A percentile compares a stretch with the other conserved stretches of the same genome.
These are phyloP conservation scores for Drymodes brunneopygia DNA, from an alignment of 2,113 vertebrate genomes.

Conservation along the genomic window DNA sequence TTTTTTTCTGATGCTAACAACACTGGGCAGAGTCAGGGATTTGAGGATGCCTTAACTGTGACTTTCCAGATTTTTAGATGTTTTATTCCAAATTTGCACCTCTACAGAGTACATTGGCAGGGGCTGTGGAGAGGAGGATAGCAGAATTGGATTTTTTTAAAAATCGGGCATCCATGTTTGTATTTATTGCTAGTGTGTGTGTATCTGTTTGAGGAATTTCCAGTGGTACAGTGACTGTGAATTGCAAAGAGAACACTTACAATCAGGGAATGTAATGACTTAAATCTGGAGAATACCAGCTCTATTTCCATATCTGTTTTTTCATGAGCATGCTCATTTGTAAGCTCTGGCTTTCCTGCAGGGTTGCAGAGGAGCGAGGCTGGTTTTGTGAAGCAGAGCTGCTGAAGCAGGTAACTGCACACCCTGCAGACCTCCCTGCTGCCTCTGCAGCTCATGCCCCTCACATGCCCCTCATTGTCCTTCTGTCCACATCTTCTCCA, in stretches of 20 bases:
- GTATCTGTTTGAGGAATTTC: neutral
- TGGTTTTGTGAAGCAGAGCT: neutral
- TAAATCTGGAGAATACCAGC: neutral
- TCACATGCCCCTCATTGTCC: accelerated
- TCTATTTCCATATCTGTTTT: neutral
- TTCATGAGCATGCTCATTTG: neutral
- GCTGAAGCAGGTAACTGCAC: neutral
- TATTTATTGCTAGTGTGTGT: neutral
- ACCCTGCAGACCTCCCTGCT: accelerated
- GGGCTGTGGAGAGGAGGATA: neutral
- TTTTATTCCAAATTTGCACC: neutral
- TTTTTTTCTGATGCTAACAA: neutral
- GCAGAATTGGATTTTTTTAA: neutral
- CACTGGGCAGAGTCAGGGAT: neutral
- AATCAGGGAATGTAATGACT: neutral
- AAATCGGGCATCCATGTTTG: neutral
- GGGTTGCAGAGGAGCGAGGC: neutral
- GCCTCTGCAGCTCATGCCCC: neutral
- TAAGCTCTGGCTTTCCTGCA: neutral
- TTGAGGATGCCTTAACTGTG: neutral
- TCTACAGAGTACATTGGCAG: neutral
- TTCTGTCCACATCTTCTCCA: neutral
- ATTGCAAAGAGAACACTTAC: neutral
- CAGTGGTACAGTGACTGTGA: neutral
- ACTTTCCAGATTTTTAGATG: neutral